Evolutionary conservation across 1,140 invertebrate genomes (phyloP), one percentile per base, ranked within the genome.

Genomic region (Papilio xuthus): DNA sequence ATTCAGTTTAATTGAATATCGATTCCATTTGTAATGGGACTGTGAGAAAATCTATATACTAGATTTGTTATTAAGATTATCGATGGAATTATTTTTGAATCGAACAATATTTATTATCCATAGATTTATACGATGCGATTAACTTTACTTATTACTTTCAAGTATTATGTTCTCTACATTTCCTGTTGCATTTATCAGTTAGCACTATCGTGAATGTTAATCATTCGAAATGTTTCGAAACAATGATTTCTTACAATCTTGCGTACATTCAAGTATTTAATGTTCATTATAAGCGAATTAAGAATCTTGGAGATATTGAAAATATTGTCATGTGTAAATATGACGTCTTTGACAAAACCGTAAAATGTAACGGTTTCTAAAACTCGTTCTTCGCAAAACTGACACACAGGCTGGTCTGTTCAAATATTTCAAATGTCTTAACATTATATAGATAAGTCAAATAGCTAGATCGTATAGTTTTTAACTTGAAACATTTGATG

Each of bases 31-130:
- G 83, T 86, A 86, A 85, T 88, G 74, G 79, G 60, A 80, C 63
- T 77, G 77, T 78, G 80, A 84, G 82, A 87, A 81, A 77, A 84
- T 87, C 85, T 83, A 79, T 85, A 83, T 70, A 79, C 53, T 37
- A 82, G 84, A 86, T 88, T 82, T 82, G 81, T 88, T 86, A 86
- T 88, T 86, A 85, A 88, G 86, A 88, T 86, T 79, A 86, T 78
- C 70, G 69, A 80, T 81, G 85, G 60, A 77, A 78, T 84, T 82
- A 81, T 83, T 83, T 82, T 79, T 80, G 74, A 71, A 53, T 78
- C 79, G 76, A 73, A 79, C n/a, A 47, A 63, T 70, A 76, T 79
- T 77, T 82, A 80, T 82, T 23, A 32, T 60, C 37, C 2, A 32
- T 37, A 60, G 74, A 60, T 60, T 53, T 44, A 75, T 44, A 75